Evolutionary conservation across 1,140 invertebrate genomes (phyloP).

Genomic region (Thaumetopoea pityocampa): DNA sequence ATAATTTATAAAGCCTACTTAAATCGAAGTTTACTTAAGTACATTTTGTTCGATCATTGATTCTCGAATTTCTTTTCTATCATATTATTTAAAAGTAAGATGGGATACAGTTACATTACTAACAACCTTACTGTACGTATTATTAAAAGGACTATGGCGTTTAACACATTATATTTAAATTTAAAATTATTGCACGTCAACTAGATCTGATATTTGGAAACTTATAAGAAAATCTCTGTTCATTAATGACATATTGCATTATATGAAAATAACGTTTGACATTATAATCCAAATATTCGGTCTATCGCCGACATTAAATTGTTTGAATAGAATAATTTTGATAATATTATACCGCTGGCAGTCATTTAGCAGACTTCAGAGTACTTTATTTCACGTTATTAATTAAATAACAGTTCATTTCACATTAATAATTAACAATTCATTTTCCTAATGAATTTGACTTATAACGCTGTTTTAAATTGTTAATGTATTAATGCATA

Average conservation of each 20-base stretch:
- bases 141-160: slow-evolving; percentile 35
- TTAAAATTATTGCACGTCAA: slow-evolving; percentile 39
- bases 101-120: slow-evolving; percentile 49
- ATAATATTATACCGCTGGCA: no score
- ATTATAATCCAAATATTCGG: no score
- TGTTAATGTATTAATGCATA: no score
- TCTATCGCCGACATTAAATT: no score
- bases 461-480: no score
- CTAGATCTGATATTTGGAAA: slow-evolving; percentile 7
- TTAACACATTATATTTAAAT: slow-evolving; percentile 30
- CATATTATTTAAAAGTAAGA: slow-evolving; percentile 47
- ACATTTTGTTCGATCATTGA: slow-evolving; percentile 69
- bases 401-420: no score
- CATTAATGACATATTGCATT: slow-evolving; percentile 9
- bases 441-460: no score
- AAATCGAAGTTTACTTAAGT: slow-evolving; percentile 72
- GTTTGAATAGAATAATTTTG: no score
- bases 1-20: slow-evolving; percentile 74
- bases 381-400: no score
- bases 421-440: no score
- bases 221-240: slow-evolving; percentile 4
- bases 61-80: slow-evolving; percentile 41
- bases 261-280: slow-evolving; percentile 1
- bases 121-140: slow-evolving; percentile 55
- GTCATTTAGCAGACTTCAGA: no score